Percentiles rank a stretch among this genome's conserved stretches.
Evolutionary conservation across 2,797 vertebrate species (phyloP).

Genomic region (Thaleichthys pacificus): DNA sequence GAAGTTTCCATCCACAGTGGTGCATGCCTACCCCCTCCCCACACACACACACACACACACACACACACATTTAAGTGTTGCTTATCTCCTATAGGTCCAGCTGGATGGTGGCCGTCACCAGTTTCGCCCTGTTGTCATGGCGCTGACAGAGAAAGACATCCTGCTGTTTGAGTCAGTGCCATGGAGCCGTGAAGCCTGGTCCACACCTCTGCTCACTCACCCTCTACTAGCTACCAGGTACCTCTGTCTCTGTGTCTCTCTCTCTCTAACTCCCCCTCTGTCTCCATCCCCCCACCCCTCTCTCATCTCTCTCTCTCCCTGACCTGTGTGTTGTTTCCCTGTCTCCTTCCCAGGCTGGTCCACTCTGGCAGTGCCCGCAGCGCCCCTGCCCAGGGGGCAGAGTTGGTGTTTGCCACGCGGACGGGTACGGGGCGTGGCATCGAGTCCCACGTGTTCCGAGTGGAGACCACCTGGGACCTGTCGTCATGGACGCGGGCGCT

Average conservation of each 20-base stretch:
- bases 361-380: conserved; percentile 86
- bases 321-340: background rate
- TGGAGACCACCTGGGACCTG: conserved; percentile 94
- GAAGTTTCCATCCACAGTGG: conserved; percentile 35
- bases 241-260: background rate
- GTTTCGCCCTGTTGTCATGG: conserved; percentile 86
- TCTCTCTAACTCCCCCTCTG: background rate
- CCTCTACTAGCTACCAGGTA: conserved; percentile 91
- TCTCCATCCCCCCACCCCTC: background rate
- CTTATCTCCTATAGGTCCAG: conserved; percentile 69
- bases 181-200: conserved; percentile 90
- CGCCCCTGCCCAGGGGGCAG: conserved; percentile 83
- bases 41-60: background rate
- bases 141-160: conserved; percentile 93
- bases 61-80: background rate
- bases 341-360: conserved; percentile 78
- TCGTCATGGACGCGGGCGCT: conserved; percentile 90
- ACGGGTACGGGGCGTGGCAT: conserved; percentile 91
- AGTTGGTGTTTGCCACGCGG: conserved; percentile 89
- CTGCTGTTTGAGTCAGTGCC: conserved; percentile 91
- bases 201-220: conserved; percentile 86
- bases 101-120: conserved; percentile 88
- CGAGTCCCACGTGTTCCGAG: conserved; percentile 90
- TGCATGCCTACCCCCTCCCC: background rate
- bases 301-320: background rate